Conservation (phyloP, 2,888 invertebrate genomes). For the Scaptomyza polygonia region DNA sequence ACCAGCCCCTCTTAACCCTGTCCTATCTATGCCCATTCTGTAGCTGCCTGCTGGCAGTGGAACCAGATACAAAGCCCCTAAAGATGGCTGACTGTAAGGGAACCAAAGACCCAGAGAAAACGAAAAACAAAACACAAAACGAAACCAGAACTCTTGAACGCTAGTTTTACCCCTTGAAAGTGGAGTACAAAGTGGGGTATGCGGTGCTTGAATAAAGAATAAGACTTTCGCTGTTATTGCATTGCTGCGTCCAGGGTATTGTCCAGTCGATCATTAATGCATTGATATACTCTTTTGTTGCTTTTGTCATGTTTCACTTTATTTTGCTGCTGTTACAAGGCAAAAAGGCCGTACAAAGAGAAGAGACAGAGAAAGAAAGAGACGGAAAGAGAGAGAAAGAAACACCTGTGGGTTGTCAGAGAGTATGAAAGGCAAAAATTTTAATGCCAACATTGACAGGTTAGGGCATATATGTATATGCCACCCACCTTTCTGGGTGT, state of each 20-base stretch:
- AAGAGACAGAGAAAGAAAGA: background rate
- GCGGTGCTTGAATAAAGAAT: background rate
- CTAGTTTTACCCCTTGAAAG: background rate
- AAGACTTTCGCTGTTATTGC: background rate
- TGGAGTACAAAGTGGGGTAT: background rate
- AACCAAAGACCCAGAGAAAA: background rate
- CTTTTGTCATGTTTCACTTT: constrained; percentile 25
- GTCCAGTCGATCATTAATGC: background rate
- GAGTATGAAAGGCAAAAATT: constrained; percentile 73
- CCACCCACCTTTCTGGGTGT: constrained; percentile 1
- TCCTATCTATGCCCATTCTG: background rate
- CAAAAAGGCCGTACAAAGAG: constrained; percentile 17
- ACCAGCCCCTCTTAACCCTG: too few species aligned
- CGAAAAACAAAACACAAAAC: background rate
- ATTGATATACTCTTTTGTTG: constrained; percentile 3
- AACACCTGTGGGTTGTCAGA: constrained; percentile 61
- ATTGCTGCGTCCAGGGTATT: background rate
- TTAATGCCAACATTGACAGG: constrained; percentile 77
- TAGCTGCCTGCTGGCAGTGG: background rate
- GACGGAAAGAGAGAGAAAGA: background rate
- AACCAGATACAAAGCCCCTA: background rate
- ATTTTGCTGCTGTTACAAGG: constrained; percentile 14
- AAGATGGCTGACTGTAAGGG: too few species aligned
- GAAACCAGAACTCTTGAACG: background rate
- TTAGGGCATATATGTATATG: constrained; percentile 46